These are phyloP conservation scores for Piscicola geometra DNA, from an alignment of 2,888 invertebrate genomes.

Conservation along the genomic window DNA sequence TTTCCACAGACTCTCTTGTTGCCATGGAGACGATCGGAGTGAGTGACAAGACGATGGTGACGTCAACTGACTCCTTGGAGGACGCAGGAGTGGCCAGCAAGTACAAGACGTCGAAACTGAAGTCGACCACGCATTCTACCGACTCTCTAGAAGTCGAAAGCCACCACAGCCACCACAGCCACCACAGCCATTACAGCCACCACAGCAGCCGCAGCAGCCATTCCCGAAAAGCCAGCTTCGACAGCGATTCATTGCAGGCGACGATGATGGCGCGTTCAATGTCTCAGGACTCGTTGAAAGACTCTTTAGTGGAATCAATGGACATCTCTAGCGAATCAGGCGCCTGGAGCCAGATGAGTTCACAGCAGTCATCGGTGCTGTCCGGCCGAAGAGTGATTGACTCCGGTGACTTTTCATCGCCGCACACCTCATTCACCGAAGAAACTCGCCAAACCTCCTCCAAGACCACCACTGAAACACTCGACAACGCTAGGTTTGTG, in stretches of 20 bases:
- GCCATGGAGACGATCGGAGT: neutral
- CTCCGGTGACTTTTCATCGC: neutral
- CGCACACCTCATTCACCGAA: constrained; percentile 24
- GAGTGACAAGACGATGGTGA: constrained; percentile 45
- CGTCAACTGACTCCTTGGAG: constrained; percentile 50
- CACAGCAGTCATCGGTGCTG: constrained; percentile 40
- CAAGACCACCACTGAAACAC: neutral
- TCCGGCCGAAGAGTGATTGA: constrained; percentile 31
- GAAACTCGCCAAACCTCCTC: neutral
- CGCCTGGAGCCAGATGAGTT: constrained; percentile 44
- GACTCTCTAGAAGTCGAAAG: constrained; percentile 20
- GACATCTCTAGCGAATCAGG: constrained; percentile 53
- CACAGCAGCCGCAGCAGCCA: too few species aligned
- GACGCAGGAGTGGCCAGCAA: neutral
- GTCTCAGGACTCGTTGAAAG: constrained; percentile 49
- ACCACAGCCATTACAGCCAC: too few species aligned
- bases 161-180: constrained; percentile 21
- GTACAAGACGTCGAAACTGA: neutral
- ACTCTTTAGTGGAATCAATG: constrained; percentile 46
- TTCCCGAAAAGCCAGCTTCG: constrained; percentile 37
- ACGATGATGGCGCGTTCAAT: constrained; percentile 46
- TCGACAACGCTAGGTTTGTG: neutral
- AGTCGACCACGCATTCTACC: neutral
- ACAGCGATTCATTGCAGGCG: constrained; percentile 46
- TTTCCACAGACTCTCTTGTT: constrained; percentile 46